Evolutionary conservation across 2,797 vertebrate species (phyloP).

Genomic region (Hylomyscus alleni): DNA sequence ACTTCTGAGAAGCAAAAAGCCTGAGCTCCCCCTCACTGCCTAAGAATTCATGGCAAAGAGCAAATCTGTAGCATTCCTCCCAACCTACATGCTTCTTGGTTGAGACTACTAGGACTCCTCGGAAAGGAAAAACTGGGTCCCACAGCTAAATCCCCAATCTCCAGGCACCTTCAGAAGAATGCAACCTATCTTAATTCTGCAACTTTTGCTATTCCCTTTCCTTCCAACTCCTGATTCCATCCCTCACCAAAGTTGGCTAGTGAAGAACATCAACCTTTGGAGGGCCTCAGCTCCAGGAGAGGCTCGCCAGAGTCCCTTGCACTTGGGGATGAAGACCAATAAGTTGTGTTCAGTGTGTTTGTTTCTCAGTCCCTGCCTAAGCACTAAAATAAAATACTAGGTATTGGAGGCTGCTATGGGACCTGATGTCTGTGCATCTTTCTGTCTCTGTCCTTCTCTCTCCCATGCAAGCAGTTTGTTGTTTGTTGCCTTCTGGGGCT

Average conservation of each 20-base stretch:
- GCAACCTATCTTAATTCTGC: background rate
- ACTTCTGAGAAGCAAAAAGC: conserved; percentile 58
- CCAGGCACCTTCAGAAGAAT: conserved; percentile 44
- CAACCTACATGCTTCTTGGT: conserved; percentile 10
- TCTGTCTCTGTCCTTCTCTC: background rate
- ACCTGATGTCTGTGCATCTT: conserved; percentile 49
- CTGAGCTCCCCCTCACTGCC: conserved; percentile 51
- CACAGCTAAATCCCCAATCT: background rate
- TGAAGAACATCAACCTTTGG: background rate
- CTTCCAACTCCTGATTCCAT: background rate
- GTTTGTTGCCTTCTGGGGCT: conserved; percentile 55
- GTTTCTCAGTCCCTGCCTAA: conserved; percentile 70
- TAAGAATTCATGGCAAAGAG: conserved; percentile 25
- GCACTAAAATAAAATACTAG: conserved; percentile 76
- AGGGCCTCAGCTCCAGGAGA: background rate
- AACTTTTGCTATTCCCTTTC: background rate
- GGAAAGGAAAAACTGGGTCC: conserved; percentile 33
- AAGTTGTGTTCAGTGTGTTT: conserved; percentile 57
- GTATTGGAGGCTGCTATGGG: conserved; percentile 64
- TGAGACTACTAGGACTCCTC: background rate
- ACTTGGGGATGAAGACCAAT: conserved; percentile 42
- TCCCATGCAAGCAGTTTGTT: background rate
- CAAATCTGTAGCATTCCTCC: background rate
- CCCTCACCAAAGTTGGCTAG: conserved; percentile 49
- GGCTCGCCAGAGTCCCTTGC: background rate